Percentiles rank a stretch among this genome's conserved stretches.
Conservation (phyloP, 1,140 invertebrate species). For the Bombus confusus region DNA sequence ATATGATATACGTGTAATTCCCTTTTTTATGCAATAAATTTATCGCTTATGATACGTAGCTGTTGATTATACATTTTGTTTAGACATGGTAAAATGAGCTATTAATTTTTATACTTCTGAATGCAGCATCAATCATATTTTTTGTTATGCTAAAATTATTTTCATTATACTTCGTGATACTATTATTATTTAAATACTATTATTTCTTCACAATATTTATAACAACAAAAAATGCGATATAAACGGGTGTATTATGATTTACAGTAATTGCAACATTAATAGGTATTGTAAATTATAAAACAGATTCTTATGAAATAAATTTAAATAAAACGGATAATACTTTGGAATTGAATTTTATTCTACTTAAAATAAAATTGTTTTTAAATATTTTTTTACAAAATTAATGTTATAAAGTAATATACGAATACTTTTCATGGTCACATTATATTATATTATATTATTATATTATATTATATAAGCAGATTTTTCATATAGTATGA, state of each 20-base stretch:
- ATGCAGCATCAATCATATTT: not conserved
- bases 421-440: not conserved
- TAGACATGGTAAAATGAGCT: not conserved
- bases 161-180: not conserved
- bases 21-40: slow-evolving; percentile 11
- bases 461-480: not conserved
- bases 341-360: slow-evolving; percentile 3
- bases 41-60: not conserved
- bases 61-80: slow-evolving; percentile 11
- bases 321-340: slow-evolving; percentile 14
- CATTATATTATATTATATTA: not conserved
- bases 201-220: not conserved
- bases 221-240: slow-evolving; percentile 4
- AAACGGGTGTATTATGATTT: slow-evolving; percentile 1
- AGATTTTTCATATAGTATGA: no score
- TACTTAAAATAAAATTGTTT: not conserved
- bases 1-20: not conserved
- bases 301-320: slow-evolving; percentile 18
- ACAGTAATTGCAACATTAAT: not conserved
- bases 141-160: not conserved
- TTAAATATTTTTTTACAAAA: not conserved
- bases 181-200: not conserved
- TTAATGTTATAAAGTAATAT: not conserved
- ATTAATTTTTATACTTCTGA: slow-evolving; percentile 30
- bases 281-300: slow-evolving; percentile 24